Conservation (phyloP, 1,140 invertebrate species). For the Halictus rubicundus region DNA sequence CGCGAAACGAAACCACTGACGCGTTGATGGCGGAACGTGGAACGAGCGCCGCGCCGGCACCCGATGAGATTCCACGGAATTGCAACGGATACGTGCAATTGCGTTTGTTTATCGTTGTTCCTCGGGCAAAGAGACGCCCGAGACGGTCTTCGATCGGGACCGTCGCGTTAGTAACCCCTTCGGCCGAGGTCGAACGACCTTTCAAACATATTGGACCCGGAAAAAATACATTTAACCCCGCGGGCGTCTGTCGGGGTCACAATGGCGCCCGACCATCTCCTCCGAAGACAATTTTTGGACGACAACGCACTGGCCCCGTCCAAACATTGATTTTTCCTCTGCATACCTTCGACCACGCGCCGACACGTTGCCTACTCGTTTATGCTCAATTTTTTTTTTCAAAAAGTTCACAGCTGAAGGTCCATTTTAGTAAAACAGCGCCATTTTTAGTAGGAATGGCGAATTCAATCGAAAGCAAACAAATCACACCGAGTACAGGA, state of each 20-base stretch:
- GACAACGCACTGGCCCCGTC: neutral
- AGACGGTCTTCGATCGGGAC: neutral
- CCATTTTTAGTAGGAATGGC: no score
- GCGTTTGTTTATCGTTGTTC: conserved; percentile 12
- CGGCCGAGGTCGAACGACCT: neutral
- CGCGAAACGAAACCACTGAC: conserved; percentile 21
- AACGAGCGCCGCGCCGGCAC: neutral
- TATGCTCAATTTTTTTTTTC: no score
- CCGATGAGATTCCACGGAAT: conserved; percentile 31
- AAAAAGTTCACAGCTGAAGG: no score
- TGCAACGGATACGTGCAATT: conserved; percentile 20
- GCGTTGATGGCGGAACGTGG: conserved; percentile 31
- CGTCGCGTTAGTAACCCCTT: neutral
- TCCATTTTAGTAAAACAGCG: no score
- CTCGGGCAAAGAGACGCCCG: neutral
- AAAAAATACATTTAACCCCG: neutral
- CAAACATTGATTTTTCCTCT: no score
- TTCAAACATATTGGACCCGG: neutral
- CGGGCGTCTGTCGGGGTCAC: neutral
- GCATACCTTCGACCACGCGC: no score
- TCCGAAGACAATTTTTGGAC: neutral
- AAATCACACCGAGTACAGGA: no score
- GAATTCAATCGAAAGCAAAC: no score
- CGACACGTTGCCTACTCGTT: no score
- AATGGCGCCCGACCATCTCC: neutral